Evolutionary conservation across 2,888 invertebrate species (phyloP), one percentile per base, ranked within the genome.

Genomic region (Acanthococcus lagerstroemiae): DNA sequence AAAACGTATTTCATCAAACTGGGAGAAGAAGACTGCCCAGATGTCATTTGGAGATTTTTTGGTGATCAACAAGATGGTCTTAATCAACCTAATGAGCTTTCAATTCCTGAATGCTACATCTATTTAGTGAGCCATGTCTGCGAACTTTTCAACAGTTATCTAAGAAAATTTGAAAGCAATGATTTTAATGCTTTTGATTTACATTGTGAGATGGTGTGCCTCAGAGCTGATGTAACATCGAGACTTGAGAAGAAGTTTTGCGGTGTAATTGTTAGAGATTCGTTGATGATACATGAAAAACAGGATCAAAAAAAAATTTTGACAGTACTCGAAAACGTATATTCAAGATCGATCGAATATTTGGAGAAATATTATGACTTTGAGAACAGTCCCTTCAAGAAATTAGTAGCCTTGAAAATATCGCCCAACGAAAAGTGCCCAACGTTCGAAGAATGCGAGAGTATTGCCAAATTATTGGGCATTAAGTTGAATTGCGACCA

Each of bases 1-100:
- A 69, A 68, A 65, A 15, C n/a, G 7, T 67, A 68, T 61, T 70
- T 69, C 60, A 44, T 69, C 17, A 37, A 44, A 5, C 46, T 45
- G 45, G 65, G 65, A 4, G 44, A 55, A 9, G 46, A 65, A 55
- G 46, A 25, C 19, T 55, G 65, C n/a, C 15, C 55, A 6, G n/a
- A 22, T 25, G n/a, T 46, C 25, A 55, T 65, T 26, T 65, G 55
- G 55, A 55, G 26, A 26, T 27, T 55, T 45, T 25, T 65, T 21
- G 44, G 45, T 45, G 55, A 55, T 19, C n/a, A 55, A 55, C 44
- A 65, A 65, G 21, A 21, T 5, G 55, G 30, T 45, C 26, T 65
- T 12, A 55, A 44, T 1, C 45, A 44, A 24, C n/a, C n/a, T n/a
- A n/a, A n/a, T n/a, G 44, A 46, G 24, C 24, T 65, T 17, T 50